A percentile compares a stretch with the other conserved stretches of the same genome.
phyloP scores from a whole-genome alignment of 2,113 vertebrate genomes.

The Sinocyclocheilus anophthalmus region DNA sequence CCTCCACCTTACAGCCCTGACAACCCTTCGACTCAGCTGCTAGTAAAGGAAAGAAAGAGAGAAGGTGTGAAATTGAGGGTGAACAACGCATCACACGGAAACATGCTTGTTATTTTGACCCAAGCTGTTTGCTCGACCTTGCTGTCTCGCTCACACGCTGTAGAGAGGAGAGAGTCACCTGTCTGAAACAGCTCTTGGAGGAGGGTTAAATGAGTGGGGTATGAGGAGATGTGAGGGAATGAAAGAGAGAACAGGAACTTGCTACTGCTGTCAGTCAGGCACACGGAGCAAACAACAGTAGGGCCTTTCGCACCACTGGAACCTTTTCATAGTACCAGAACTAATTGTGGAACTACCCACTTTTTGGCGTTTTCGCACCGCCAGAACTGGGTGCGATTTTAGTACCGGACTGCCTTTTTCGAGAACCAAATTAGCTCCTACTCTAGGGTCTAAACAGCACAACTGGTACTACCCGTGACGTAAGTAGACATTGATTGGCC shows the following conservation, averaged over 20 bases:
- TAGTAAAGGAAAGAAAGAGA: conserved; percentile 14
- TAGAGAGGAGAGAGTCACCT: conserved; percentile 19
- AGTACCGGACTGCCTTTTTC: too few species aligned
- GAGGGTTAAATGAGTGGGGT: not conserved
- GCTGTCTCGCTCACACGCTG: conserved; percentile 2
- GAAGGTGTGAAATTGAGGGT: conserved; percentile 37
- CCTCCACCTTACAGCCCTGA: conserved; percentile 44
- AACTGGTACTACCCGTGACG: too few species aligned
- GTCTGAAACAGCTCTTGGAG: not conserved
- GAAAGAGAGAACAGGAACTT: conserved; percentile 25
- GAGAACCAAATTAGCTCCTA: too few species aligned
- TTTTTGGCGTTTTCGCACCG: too few species aligned
- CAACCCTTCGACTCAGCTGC: conserved; percentile 36
- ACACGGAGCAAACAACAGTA: not conserved
- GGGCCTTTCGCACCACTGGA: too few species aligned
- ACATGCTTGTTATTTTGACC: conserved; percentile 43
- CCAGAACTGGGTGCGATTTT: too few species aligned
- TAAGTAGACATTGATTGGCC: too few species aligned
- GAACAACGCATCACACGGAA: conserved; percentile 23
- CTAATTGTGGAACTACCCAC: too few species aligned
- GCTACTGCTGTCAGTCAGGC: conserved; percentile 11
- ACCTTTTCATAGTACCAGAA: too few species aligned
- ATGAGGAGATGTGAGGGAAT: conserved; percentile 28
- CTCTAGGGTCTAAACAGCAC: too few species aligned
- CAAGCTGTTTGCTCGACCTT: conserved; percentile 42